Evolutionary conservation across 1,140 invertebrate species (phyloP).

Genomic region (Pemphigus obesinymphae): DNA sequence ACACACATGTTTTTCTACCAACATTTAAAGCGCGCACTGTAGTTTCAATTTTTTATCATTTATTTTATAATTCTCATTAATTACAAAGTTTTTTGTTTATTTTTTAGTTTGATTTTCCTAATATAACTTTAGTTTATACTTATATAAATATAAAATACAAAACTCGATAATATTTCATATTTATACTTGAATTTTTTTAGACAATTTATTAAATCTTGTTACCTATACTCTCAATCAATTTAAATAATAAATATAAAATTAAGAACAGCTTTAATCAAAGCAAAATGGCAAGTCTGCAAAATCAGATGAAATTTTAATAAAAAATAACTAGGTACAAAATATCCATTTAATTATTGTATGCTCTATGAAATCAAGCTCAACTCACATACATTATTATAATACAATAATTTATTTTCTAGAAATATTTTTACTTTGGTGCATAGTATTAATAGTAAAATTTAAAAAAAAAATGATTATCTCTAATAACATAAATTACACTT

Average conservation of each 20-base stretch:
- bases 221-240: not conserved
- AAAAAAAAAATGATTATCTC: too few species aligned
- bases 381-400: not conserved
- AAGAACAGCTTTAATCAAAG: not conserved
- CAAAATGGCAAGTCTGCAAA: too few species aligned
- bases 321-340: not conserved
- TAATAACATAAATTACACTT: too few species aligned
- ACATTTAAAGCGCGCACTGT: not conserved
- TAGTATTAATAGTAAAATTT: too few species aligned
- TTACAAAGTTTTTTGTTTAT: not conserved
- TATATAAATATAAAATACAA: not conserved
- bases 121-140: not conserved
- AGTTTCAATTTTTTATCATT: not conserved
- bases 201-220: not conserved
- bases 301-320: not conserved
- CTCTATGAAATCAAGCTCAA: not conserved
- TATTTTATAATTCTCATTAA: too few species aligned
- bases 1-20: constrained; percentile 26
- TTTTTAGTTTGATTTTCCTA: not conserved
- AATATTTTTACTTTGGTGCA: not conserved
- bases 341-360: not conserved
- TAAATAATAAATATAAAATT: not conserved
- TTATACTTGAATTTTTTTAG: not conserved
- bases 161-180: not conserved
- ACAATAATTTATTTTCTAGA: not conserved